Conservation (phyloP, 2,888 invertebrate genomes). For the Ceriagrion tenellum region DNA sequence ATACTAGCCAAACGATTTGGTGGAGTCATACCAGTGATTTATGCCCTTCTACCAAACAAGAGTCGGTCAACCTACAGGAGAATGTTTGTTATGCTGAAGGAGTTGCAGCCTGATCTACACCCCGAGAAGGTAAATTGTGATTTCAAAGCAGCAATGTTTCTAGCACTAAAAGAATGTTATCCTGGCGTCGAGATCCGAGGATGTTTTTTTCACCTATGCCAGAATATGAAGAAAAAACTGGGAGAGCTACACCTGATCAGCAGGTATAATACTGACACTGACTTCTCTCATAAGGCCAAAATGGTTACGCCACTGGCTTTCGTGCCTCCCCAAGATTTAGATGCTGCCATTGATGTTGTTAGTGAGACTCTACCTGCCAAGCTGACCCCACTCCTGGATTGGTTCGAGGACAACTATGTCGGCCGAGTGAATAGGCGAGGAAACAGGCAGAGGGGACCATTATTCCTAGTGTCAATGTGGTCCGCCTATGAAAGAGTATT, state of each 20-base stretch:
- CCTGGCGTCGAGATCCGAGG: background rate
- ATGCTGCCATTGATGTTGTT: background rate
- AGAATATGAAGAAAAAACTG: background rate
- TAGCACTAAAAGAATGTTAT: too few species aligned
- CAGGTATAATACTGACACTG: background rate
- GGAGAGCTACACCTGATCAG: background rate
- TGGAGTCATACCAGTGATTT: too few species aligned
- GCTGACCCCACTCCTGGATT: background rate
- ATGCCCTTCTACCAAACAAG: too few species aligned
- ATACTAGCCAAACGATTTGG: too few species aligned
- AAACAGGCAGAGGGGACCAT: background rate
- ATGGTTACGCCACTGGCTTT: background rate
- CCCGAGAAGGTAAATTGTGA: background rate
- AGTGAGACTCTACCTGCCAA: background rate
- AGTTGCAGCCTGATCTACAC: background rate
- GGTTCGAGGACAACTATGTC: conserved; percentile 18
- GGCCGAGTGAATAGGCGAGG: background rate
- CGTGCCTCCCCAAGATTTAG: background rate
- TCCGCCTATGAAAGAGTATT: background rate
- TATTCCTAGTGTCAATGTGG: background rate
- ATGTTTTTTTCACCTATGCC: background rate
- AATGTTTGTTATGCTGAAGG: too few species aligned
- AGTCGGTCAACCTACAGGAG: too few species aligned
- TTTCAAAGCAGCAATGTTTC: too few species aligned
- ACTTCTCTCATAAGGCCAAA: background rate